Conservation (phyloP, 2,888 invertebrate species). For the Cephus nigrinus region DNA sequence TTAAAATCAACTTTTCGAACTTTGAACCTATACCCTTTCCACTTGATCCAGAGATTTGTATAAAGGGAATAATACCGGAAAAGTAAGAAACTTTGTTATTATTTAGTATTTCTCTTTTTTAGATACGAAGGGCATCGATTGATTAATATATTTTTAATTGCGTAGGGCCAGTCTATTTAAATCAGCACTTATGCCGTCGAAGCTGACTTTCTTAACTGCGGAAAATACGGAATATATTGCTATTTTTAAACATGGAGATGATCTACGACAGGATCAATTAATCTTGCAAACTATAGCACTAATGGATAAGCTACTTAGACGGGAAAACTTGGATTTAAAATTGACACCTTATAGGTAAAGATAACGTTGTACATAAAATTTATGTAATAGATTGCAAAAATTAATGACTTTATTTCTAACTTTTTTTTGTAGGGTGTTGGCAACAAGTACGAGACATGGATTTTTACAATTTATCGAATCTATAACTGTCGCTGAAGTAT, state of each 20-base stretch:
- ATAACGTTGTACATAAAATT: neutral
- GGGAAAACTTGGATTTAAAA: slow-evolving; percentile 96
- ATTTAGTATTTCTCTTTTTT: neutral
- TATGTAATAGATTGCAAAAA: neutral
- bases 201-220: slow-evolving; percentile 87
- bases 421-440: slow-evolving; percentile 76
- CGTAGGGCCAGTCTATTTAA: slow-evolving; percentile 88
- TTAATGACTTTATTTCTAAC: neutral
- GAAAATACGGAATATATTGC: slow-evolving; percentile 89
- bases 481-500: slow-evolving; percentile 90
- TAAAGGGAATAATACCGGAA: slow-evolving; percentile 88
- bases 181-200: slow-evolving; percentile 95
- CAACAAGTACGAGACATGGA: slow-evolving; percentile 95
- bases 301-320: slow-evolving; percentile 94
- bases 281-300: slow-evolving; percentile 97
- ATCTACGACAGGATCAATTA: slow-evolving; percentile 96
- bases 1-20: slow-evolving; percentile 87
- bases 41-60: slow-evolving; percentile 89
- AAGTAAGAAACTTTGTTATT: slow-evolving; percentile 67
- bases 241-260: slow-evolving; percentile 98
- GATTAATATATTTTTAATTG: slow-evolving; percentile 21
- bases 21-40: slow-evolving; percentile 96
- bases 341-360: slow-evolving; percentile 85
- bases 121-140: neutral
- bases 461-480: slow-evolving; percentile 97